A percentile compares a stretch with the other conserved stretches of the same genome.
phyloP scores from a whole-genome alignment of 2,797 vertebrate species.

The Falco berigora region DNA sequence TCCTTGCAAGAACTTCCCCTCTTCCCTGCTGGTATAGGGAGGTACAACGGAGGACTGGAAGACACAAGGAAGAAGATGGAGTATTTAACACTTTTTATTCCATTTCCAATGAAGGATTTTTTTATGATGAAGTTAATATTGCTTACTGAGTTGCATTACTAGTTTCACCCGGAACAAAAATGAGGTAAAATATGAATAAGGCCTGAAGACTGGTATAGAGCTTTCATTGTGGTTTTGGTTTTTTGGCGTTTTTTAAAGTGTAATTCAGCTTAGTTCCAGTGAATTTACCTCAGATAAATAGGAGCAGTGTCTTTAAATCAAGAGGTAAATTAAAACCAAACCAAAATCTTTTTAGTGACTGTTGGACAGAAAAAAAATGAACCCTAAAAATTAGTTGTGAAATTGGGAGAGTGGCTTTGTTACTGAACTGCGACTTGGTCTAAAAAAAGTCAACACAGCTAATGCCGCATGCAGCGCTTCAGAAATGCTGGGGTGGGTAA shows the following conservation, averaged over 20 bases:
- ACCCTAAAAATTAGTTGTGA: background rate
- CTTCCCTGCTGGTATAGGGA: background rate
- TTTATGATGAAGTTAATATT: background rate
- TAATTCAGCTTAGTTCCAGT: background rate
- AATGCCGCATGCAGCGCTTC: background rate
- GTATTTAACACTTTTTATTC: background rate
- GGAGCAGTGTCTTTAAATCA: background rate
- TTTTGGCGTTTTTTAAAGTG: background rate
- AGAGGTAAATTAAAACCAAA: background rate
- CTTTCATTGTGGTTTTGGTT: background rate
- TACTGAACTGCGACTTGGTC: background rate
- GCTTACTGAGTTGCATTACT: background rate
- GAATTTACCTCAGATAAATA: background rate
- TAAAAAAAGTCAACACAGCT: background rate
- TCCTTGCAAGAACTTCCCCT: background rate
- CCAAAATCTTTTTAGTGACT: background rate
- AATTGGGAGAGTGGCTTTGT: background rate
- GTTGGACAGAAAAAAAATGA: fast-evolving
- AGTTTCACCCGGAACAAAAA: background rate
- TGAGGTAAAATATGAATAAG: background rate
- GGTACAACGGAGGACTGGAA: background rate
- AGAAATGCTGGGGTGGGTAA: background rate
- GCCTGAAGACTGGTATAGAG: background rate
- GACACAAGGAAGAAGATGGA: background rate
- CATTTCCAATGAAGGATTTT: background rate